Base-by-base conservation (phyloP, 2,888 invertebrate species). In the Lagria hirta region DNA sequence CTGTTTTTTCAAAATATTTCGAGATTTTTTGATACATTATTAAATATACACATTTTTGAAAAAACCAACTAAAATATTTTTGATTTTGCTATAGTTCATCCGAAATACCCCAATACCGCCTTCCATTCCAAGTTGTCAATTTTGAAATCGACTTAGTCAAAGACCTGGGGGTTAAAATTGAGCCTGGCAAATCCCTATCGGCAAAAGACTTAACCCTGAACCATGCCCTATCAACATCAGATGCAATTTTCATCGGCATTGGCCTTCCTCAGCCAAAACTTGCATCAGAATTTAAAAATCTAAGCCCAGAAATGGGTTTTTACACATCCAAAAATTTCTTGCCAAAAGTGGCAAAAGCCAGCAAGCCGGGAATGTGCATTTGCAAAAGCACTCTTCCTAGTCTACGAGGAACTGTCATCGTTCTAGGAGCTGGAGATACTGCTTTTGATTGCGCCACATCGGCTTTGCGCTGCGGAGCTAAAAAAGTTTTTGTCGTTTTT, bases 381-480 rank as follows among this genome's bases (percentile, higher is more conserved):
- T 92, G 92, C 65, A 86, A 84, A 58, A 64, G 66, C 6, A 65
- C 75, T 1, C 71, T 97, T 23, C 97, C 97, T 0, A 70, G 77
- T 27, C 68, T 98, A 4, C 71, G 76, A 22, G 96, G 96, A 0
- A 88, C 82, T 55, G 90, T 88, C 6, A 83, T 99, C 43, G 97
- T 99, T 0, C 73, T 99, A 20, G 98, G 98, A 0, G 94, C 97
- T 0, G 98, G 99, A 0, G 99, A 99, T 69, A 99, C 99, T 0
- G 99, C 99, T 0, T 98, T 99, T 68, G 99, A 99, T 74, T 99
- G 99, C 70, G 99, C 99, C 0, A 99, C 98, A 0, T 96, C 97
- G 0, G 95, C 96, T 0, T 73, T 98, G 10, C 78, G 97, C 1
- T 99, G 99, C 66, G 99, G 98, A 0, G 98, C 98, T 0, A 79